phyloP scores from a whole-genome alignment of 2,113 vertebrate species.

The Centrocercus urophasianus region DNA sequence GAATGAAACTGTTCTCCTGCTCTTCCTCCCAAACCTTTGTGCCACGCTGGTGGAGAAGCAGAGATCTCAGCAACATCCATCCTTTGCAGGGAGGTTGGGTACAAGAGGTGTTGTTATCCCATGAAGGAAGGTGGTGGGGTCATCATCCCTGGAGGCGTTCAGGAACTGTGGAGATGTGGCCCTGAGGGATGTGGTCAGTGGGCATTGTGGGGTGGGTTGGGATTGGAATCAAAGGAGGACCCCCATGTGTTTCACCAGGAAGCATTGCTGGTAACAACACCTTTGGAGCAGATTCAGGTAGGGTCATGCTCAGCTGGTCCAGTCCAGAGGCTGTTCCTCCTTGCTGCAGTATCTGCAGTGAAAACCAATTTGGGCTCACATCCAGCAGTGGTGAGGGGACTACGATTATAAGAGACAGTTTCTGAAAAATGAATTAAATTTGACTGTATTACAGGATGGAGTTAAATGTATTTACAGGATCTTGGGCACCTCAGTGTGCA shows the following conservation, averaged over 20 bases:
- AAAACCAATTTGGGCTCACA: neutral
- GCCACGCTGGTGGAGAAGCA: neutral
- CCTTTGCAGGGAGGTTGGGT: neutral
- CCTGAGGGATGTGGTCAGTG: too few species aligned
- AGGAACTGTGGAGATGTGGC: too few species aligned
- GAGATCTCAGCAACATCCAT: neutral
- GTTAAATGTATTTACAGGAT: neutral
- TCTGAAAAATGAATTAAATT: neutral
- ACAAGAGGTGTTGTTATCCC: accelerated
- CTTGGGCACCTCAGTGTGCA: neutral
- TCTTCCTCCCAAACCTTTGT: neutral
- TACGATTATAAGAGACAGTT: neutral
- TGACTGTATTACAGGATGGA: neutral
- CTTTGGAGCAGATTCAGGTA: neutral
- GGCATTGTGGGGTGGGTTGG: too few species aligned
- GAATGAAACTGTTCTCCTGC: neutral
- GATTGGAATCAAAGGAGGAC: neutral
- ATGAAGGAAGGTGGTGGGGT: too few species aligned
- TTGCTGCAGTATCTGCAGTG: neutral
- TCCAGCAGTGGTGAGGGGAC: neutral
- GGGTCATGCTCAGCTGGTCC: neutral
- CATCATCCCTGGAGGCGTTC: too few species aligned
- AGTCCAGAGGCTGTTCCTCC: neutral
- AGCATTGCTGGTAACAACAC: accelerated
- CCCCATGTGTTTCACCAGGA: neutral